Conservation (phyloP, 2,888 invertebrate genomes). For the Andrena hattorfiana region DNA sequence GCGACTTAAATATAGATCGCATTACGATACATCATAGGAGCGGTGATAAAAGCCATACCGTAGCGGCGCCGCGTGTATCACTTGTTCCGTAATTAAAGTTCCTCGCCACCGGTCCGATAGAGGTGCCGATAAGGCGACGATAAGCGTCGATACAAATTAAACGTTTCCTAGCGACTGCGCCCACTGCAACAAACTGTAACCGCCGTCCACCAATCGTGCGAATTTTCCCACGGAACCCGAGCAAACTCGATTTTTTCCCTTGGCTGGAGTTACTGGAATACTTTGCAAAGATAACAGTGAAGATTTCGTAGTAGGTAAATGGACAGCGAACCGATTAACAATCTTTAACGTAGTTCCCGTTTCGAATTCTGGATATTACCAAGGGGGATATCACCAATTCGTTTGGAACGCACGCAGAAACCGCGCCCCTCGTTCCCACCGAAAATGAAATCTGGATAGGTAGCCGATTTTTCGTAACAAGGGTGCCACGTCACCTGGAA, state of each 20-base stretch:
- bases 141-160: conserved; percentile 71
- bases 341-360: not conserved
- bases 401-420: not conserved
- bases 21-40: conserved; percentile 39
- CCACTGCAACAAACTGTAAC: not conserved
- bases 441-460: not conserved
- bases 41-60: conserved; percentile 60
- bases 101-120: conserved; percentile 66
- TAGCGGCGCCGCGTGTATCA: conserved; percentile 59
- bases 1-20: conserved; percentile 42
- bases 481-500: not conserved
- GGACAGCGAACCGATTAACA: not conserved
- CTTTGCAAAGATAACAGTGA: no score
- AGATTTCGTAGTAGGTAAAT: no score
- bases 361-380: no score
- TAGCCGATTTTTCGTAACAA: not conserved
- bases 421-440: not conserved
- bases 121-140: conserved; percentile 69
- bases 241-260: not conserved
- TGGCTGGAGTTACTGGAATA: not conserved
- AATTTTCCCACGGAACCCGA: conserved; percentile 39
- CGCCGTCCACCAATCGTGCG: not conserved
- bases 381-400: no score
- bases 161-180: conserved; percentile 38
- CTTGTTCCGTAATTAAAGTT: conserved; percentile 74